A percentile compares a stretch with the other conserved stretches of the same genome.
Conservation (phyloP, 64 coral and sea anemone species). For the Hydrozoanthus tunicans region DNA sequence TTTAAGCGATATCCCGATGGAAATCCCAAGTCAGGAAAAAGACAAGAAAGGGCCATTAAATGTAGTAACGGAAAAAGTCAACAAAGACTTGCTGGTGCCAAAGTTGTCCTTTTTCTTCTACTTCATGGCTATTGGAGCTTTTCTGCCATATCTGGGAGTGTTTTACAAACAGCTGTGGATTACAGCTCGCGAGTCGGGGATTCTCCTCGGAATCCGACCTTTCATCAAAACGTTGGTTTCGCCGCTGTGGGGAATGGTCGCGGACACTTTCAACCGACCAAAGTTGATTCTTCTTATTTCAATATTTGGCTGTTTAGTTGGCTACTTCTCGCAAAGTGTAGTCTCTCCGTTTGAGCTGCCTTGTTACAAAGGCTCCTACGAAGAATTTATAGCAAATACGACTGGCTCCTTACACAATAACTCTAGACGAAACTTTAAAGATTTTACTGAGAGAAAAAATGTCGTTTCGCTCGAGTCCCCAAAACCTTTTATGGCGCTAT, state of each 20-base stretch:
- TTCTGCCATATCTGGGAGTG: constrained; percentile 88
- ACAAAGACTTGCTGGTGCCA: constrained; percentile 73
- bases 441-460: background rate
- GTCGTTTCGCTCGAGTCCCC: background rate
- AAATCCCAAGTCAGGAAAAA: constrained; percentile 34
- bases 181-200: constrained; percentile 76
- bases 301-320: constrained; percentile 69
- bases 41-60: constrained; percentile 23
- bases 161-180: constrained; percentile 94
- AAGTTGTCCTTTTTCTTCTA: constrained; percentile 94
- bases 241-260: constrained; percentile 86
- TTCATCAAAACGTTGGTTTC: constrained; percentile 85
- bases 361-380: constrained; percentile 64
- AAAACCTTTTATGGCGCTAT: background rate
- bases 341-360: constrained; percentile 86
- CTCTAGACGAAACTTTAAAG: background rate
- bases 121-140: constrained; percentile 87
- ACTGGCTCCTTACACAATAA: background rate
- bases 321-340: constrained; percentile 85
- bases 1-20: constrained; percentile 26
- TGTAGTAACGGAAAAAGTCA: constrained; percentile 39
- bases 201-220: constrained; percentile 80
- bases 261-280: constrained; percentile 68
- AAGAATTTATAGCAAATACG: background rate
- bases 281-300: constrained; percentile 86